A percentile compares a stretch with the other conserved stretches of the same genome.
Conservation (phyloP, 2,113 vertebrate species). For the Eidolon helvum region DNA sequence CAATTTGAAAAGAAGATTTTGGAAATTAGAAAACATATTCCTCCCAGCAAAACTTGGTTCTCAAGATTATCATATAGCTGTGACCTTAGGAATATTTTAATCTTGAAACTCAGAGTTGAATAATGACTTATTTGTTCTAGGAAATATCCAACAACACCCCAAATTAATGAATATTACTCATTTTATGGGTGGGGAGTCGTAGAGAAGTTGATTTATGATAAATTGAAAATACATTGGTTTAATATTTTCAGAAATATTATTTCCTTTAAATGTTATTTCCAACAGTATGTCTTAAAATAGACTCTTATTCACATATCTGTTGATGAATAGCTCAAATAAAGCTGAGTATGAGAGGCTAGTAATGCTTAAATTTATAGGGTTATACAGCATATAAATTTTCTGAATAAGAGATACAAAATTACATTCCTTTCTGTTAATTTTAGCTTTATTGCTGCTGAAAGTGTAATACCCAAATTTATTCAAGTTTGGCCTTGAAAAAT, state of each 20-base stretch:
- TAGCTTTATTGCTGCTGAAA: conserved; percentile 34
- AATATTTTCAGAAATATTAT: conserved; percentile 52
- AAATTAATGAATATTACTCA: conserved; percentile 39
- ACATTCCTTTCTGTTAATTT: conserved; percentile 32
- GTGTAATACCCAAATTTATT: not conserved
- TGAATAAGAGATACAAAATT: conserved; percentile 43
- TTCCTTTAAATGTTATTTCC: conserved; percentile 44
- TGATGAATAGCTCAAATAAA: conserved; percentile 61
- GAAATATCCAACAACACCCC: conserved; percentile 39
- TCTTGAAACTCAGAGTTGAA: conserved; percentile 37
- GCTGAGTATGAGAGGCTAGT: not conserved
- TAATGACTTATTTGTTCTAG: conserved; percentile 58
- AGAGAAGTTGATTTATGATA: conserved; percentile 38
- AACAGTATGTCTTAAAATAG: conserved; percentile 51
- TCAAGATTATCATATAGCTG: not conserved
- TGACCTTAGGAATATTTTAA: conserved; percentile 35
- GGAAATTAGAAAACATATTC: conserved; percentile 25
- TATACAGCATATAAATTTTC: conserved; percentile 18
- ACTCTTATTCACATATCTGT: conserved; percentile 39
- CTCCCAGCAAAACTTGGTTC: conserved; percentile 1
- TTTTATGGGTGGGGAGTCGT: conserved; percentile 3
- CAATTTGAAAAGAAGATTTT: conserved; percentile 24
- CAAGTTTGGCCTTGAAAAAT: conserved; percentile 37
- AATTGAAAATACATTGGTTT: conserved; percentile 53
- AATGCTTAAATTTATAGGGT: conserved; percentile 29